These are phyloP conservation scores for Scalopus aquaticus DNA, from an alignment of 2,113 vertebrate species.

Conservation along the genomic window DNA sequence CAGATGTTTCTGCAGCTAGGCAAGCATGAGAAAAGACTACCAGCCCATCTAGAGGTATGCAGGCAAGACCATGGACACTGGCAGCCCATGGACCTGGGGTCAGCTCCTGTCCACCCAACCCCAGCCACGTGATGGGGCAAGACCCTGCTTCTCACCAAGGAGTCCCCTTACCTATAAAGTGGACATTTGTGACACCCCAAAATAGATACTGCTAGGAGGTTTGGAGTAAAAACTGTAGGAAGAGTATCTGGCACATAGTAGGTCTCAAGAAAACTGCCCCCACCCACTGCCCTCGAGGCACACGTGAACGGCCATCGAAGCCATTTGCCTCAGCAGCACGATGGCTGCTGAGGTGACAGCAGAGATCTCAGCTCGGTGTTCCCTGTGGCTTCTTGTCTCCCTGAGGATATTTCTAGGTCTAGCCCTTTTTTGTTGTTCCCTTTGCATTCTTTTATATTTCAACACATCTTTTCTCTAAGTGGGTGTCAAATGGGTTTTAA, in stretches of 20 bases:
- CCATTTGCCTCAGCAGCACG: neutral
- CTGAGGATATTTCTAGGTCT: constrained; percentile 27
- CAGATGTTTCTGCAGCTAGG: neutral
- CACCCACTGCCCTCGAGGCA: rapidly evolving
- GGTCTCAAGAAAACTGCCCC: neutral
- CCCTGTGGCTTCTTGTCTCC: neutral
- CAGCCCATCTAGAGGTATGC: neutral
- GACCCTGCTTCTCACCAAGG: neutral
- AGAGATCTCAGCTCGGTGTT: neutral
- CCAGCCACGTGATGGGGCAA: neutral
- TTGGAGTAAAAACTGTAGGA: neutral
- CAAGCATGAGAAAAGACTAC: neutral
- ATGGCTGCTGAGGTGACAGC: neutral
- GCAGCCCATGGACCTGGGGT: neutral
- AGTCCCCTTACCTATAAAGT: neutral
- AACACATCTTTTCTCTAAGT: constrained; percentile 54
- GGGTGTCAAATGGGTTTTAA: constrained; percentile 51
- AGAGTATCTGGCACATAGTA: neutral
- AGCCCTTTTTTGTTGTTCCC: neutral
- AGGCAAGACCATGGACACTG: neutral
- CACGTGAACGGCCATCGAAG: neutral
- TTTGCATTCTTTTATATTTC: neutral
- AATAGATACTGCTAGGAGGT: neutral
- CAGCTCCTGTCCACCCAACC: neutral
- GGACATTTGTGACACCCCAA: neutral